phyloP scores from a whole-genome alignment of 1,140 invertebrate genomes.

The Plodia interpunctella region DNA sequence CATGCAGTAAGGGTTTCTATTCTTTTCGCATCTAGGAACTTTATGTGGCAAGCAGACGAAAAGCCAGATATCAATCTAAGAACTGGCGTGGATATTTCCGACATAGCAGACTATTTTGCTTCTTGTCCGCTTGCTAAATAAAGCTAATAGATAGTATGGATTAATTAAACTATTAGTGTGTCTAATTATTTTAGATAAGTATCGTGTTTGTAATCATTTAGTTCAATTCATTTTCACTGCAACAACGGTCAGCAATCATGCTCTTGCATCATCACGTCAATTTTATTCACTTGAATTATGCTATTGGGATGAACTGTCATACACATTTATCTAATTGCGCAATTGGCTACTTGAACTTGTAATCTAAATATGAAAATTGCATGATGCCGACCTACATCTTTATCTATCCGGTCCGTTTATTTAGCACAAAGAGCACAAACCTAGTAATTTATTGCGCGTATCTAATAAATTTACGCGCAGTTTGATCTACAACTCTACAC shows the following conservation, averaged over 20 bases:
- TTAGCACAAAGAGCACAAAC: conserved; percentile 31
- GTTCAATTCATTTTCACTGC: conserved; percentile 1
- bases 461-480: conserved; percentile 1
- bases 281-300: conserved; percentile 2
- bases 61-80: neutral
- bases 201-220: neutral
- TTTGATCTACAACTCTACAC: neutral
- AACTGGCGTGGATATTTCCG: too few species aligned
- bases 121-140: too few species aligned
- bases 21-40: conserved; percentile 11
- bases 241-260: conserved; percentile 8
- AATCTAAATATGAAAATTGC: conserved; percentile 28
- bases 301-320: conserved; percentile 7
- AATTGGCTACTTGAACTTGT: conserved; percentile 25
- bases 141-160: too few species aligned
- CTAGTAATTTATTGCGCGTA: neutral
- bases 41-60: conserved; percentile 1
- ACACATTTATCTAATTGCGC: conserved; percentile 23
- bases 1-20: conserved; percentile 87
- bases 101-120: too few species aligned
- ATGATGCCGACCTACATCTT: conserved; percentile 34
- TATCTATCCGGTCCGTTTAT: conserved; percentile 20
- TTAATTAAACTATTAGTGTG: too few species aligned
- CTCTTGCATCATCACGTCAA: neutral
- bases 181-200: too few species aligned